Evolutionary conservation across 2,888 invertebrate species (phyloP), one percentile per base, ranked within the genome.

Genomic region (Schizaphis graminum): DNA sequence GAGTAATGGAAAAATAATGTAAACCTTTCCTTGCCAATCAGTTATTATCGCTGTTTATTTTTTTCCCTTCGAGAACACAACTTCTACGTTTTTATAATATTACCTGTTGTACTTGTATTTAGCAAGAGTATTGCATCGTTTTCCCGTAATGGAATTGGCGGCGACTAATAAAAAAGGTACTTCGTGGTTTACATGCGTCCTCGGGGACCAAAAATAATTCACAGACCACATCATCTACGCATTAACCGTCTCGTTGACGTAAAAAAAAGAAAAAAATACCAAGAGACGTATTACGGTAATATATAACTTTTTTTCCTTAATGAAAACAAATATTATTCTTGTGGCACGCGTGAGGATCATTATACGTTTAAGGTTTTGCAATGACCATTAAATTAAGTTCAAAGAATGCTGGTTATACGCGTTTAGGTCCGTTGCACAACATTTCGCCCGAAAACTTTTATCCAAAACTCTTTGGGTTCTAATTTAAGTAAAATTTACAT

Each of bases 261-360:
- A 21, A 67, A 21, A 44, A 61, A 67, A 86, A 86, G n/a, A 86
- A 11, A 90, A 41, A 57, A 47, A 89, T 41, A 10, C 10, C 53
- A 89, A 89, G 47, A 86, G 44, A 77, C 35, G 77, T 77, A 77
- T 77, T 77, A 77, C 35, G 77, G 35, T 77, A 35, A n/a, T 28
- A n/a, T 28, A 89, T 24, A 67, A 90, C 67, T 90, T 90, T 90
- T n/a, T 89, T 44, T 24, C 28, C 49, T 24, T 90, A 67, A 67
- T 67, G 49, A 90, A 90, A 90, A 90, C 90, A 67, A 90, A 90
- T 67, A 49, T 67, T 77, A 77, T 77, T 77, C 77, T 77, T 8
- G 35, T 35, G 35, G 44, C 61, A 57, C 89, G 89, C n/a, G 89
- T 21, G 44, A 21, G 57, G 26, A 41, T 56, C 28, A 41, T 77